Evolutionary conservation across 2,888 invertebrate species (phyloP).

Genomic region (Sarcophaga rosellei): DNA sequence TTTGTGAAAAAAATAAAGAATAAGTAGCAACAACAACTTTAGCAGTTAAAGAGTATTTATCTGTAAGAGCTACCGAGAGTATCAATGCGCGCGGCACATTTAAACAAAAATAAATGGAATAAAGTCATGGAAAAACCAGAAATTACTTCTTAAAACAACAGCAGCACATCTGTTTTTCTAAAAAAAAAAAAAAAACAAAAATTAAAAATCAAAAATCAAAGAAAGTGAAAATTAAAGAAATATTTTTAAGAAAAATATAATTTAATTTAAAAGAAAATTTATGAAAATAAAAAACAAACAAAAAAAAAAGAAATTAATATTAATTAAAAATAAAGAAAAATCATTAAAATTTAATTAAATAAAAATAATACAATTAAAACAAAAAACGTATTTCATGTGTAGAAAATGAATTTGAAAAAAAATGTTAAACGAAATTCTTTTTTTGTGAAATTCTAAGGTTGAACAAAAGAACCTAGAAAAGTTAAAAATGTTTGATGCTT

Average conservation of each 20-base stretch:
- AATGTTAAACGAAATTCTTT: slow-evolving; percentile 30
- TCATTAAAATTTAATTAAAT: neutral
- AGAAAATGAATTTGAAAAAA: neutral
- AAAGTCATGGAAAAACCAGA: slow-evolving; percentile 43
- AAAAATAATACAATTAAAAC: neutral
- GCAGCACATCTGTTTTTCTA: slow-evolving; percentile 37
- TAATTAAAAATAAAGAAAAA: neutral
- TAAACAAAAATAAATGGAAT: slow-evolving; percentile 18
- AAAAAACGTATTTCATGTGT: neutral
- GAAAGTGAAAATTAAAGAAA: slow-evolving; percentile 9
- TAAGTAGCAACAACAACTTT: slow-evolving; percentile 69
- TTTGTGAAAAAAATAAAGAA: slow-evolving; percentile 69
- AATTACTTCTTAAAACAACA: slow-evolving; percentile 38
- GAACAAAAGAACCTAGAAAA: neutral
- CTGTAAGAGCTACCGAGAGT: slow-evolving; percentile 69
- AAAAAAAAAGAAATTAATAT: neutral
- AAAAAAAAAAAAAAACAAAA: slow-evolving; percentile 9
- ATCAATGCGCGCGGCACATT: slow-evolving; percentile 65
- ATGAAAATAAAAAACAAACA: neutral
- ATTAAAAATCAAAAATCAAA: slow-evolving; percentile 14
- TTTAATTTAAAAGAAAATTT: neutral
- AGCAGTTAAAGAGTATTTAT: slow-evolving; percentile 69
- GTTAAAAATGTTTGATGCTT: slow-evolving; percentile 1
- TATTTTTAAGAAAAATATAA: slow-evolving; percentile 5
- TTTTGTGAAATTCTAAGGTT: neutral